Percentiles rank a stretch among this genome's conserved stretches.
Evolutionary conservation across 2,888 invertebrate genomes (phyloP).

Genomic region (Oscheius sp.): DNA sequence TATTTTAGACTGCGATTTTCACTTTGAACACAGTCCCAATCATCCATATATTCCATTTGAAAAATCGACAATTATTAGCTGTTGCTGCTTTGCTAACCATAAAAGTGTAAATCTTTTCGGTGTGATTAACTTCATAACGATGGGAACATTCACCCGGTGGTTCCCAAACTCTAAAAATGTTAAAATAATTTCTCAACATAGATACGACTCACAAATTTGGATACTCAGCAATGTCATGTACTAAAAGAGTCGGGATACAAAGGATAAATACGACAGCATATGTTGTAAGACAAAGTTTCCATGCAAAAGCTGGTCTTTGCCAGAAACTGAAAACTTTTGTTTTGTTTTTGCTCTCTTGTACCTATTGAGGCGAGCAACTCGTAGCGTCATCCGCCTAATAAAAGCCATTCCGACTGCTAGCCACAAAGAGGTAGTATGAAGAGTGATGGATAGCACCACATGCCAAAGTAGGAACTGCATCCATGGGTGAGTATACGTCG

Average conservation of each 20-base stretch:
- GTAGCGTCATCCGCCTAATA: slow-evolving; percentile 65
- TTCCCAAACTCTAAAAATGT: slow-evolving; percentile 30
- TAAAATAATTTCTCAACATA: neutral
- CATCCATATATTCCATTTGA: slow-evolving; percentile 68
- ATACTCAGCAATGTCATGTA: slow-evolving; percentile 58
- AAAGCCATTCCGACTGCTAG: slow-evolving; percentile 69
- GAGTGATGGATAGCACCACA: slow-evolving; percentile 62
- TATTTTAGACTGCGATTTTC: neutral
- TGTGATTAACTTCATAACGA: slow-evolving; percentile 46
- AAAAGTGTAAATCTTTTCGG: slow-evolving; percentile 60
- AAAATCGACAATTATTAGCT: slow-evolving; percentile 60
- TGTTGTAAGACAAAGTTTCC: slow-evolving; percentile 57
- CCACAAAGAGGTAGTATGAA: slow-evolving; percentile 68
- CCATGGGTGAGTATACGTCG: slow-evolving; percentile 63
- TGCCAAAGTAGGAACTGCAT: slow-evolving; percentile 64
- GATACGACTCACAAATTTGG: slow-evolving; percentile 10
- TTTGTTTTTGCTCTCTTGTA: slow-evolving; percentile 17
- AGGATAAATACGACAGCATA: slow-evolving; percentile 58
- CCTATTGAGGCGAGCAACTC: slow-evolving; percentile 61
- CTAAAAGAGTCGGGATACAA: slow-evolving; percentile 63
- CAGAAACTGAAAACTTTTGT: slow-evolving; percentile 48
- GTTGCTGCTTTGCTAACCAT: slow-evolving; percentile 54
- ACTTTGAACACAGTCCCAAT: slow-evolving; percentile 67
- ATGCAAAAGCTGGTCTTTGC: slow-evolving; percentile 63
- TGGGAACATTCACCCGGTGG: slow-evolving; percentile 39